phyloP scores from a whole-genome alignment of 2,113 vertebrate genomes.

The Lampris megalopsis region DNA sequence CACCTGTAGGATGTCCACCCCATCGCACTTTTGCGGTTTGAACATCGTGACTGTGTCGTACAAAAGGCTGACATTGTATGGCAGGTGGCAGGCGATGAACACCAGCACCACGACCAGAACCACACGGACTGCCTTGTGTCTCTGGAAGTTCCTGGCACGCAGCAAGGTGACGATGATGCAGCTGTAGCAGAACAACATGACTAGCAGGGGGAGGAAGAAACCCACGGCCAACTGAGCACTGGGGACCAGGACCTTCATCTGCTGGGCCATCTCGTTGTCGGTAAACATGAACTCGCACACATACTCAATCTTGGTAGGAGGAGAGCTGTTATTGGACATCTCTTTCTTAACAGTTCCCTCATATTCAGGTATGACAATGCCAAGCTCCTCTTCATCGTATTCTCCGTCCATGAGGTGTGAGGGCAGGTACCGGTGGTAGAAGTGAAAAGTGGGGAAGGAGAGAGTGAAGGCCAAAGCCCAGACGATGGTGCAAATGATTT shows the following conservation, averaged over 20 bases:
- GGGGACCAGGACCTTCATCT: constrained; percentile 80
- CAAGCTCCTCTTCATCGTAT: rapidly evolving
- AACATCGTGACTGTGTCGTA: constrained; percentile 73
- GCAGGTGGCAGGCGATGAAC: constrained; percentile 89
- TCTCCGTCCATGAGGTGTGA: rapidly evolving
- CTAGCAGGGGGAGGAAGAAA: constrained; percentile 87
- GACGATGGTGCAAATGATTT: constrained; percentile 79
- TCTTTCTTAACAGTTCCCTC: too few species aligned
- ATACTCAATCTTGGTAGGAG: rapidly evolving
- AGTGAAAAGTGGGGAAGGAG: constrained; percentile 85
- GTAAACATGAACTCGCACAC: constrained; percentile 83
- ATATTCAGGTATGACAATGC: background rate
- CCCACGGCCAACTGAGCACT: constrained; percentile 84
- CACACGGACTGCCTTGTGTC: constrained; percentile 90
- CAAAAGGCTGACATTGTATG: constrained; percentile 86
- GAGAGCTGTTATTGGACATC: too few species aligned
- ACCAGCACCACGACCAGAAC: constrained; percentile 87
- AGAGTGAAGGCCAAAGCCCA: constrained; percentile 85
- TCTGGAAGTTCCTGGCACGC: constrained; percentile 86
- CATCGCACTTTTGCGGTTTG: constrained; percentile 36
- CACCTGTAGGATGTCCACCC: constrained; percentile 34
- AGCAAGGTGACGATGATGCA: constrained; percentile 85
- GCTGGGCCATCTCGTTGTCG: background rate
- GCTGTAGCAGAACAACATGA: constrained; percentile 90
- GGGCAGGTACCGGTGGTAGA: constrained; percentile 63